A percentile compares a stretch with the other conserved stretches of the same genome.
Conservation (phyloP, 2,797 vertebrate genomes). For the Otolemur crassicaudatus region DNA sequence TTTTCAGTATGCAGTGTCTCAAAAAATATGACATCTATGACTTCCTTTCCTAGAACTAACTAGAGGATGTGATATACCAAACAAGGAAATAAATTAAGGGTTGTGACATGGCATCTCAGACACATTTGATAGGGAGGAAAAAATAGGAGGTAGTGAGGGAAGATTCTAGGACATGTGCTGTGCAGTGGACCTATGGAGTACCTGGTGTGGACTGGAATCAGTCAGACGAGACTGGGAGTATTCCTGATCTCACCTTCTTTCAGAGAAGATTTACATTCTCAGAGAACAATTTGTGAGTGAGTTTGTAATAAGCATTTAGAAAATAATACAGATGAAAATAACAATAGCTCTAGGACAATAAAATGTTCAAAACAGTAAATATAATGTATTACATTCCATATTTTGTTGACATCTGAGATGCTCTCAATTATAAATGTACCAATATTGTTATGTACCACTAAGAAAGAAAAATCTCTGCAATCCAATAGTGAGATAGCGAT, state of each 20-base stretch:
- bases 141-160: background rate
- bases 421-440: background rate
- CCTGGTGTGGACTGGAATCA: background rate
- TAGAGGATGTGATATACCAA: background rate
- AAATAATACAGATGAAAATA: background rate
- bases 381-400: background rate
- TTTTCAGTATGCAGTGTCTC: background rate
- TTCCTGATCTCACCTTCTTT: background rate
- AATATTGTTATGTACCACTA: background rate
- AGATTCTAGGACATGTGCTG: background rate
- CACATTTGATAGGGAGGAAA: background rate
- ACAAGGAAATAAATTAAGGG: background rate
- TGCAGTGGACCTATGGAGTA: background rate
- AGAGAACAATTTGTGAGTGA: background rate
- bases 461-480: conserved; percentile 7
- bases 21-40: background rate
- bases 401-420: background rate
- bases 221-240: background rate
- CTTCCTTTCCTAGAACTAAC: background rate
- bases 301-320: background rate
- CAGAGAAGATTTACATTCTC: background rate
- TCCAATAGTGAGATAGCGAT: background rate
- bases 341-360: background rate
- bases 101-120: background rate
- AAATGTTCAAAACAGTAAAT: background rate